These are phyloP conservation scores for Coranthus polyacanthus DNA, from an alignment of 2,797 vertebrate genomes.

Conservation along the genomic window DNA sequence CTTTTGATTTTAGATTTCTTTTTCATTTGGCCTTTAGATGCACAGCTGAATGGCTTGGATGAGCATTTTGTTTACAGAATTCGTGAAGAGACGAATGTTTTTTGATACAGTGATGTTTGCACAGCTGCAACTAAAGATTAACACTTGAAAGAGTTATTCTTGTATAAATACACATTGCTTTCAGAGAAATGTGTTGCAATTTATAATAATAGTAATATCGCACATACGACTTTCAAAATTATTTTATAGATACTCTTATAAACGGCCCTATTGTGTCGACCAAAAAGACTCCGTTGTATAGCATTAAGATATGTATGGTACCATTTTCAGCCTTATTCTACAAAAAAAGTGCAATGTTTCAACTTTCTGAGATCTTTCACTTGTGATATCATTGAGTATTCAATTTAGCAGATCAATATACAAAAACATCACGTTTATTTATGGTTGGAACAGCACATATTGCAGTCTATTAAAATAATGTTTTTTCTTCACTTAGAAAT, in stretches of 20 bases:
- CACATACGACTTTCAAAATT: background rate
- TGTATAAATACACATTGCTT: conserved; percentile 3
- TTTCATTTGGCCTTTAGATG: no score
- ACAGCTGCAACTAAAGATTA: conserved; percentile 24
- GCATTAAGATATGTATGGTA: background rate
- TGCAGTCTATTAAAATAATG: background rate
- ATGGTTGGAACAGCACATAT: conserved; percentile 1
- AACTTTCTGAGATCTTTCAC: conserved; percentile 51
- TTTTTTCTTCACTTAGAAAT: background rate
- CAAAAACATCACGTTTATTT: no score
- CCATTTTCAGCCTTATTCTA: conserved; percentile 27
- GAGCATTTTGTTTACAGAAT: background rate
- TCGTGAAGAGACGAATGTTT: conserved; percentile 7
- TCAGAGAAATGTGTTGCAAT: conserved; percentile 5
- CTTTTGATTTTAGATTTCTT: no score
- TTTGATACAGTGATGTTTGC: conserved; percentile 31
- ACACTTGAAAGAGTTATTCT: background rate
- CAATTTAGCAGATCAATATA: background rate
- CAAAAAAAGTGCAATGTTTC: conserved; percentile 29
- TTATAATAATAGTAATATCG: conserved; percentile 12
- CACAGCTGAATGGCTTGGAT: background rate
- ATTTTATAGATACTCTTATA: background rate
- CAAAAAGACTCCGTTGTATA: conserved; percentile 14
- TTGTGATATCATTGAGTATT: no score
- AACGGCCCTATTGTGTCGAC: conserved; percentile 10